phyloP scores from a whole-genome alignment of 1,140 invertebrate genomes.

The Leptopilina boulardi region DNA sequence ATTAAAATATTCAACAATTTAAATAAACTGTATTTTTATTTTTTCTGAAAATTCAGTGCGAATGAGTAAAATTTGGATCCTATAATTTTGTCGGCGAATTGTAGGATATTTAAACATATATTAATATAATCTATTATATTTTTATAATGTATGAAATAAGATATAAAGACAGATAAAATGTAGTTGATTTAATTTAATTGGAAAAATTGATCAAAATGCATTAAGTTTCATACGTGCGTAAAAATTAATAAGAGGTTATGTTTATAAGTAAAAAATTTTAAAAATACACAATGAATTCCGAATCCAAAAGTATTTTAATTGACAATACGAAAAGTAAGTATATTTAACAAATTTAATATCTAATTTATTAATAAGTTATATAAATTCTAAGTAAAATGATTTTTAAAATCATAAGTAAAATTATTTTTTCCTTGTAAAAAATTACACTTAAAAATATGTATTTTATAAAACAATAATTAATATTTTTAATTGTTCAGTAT shows the following conservation, averaged over 20 bases:
- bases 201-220: background rate
- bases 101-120: no score
- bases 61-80: no score
- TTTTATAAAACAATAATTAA: no score
- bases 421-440: no score
- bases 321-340: slow-evolving; percentile 40
- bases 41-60: no score
- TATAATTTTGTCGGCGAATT: no score
- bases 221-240: background rate
- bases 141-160: background rate
- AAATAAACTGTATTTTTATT: no score
- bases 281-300: slow-evolving; percentile 39
- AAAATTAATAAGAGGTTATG: background rate
- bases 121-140: no score
- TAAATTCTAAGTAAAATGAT: background rate
- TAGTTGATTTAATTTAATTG: background rate
- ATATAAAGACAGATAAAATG: background rate
- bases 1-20: no score
- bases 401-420: no score
- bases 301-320: slow-evolving; percentile 40
- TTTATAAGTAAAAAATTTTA: background rate
- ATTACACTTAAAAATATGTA: no score
- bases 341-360: slow-evolving; percentile 24
- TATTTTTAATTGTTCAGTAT: no score
- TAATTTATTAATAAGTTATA: slow-evolving; percentile 1